A percentile compares a stretch with the other conserved stretches of the same genome.
These are phyloP conservation scores for Sicus ferrugineus DNA, from an alignment of 2,888 invertebrate genomes.

Conservation along the genomic window DNA sequence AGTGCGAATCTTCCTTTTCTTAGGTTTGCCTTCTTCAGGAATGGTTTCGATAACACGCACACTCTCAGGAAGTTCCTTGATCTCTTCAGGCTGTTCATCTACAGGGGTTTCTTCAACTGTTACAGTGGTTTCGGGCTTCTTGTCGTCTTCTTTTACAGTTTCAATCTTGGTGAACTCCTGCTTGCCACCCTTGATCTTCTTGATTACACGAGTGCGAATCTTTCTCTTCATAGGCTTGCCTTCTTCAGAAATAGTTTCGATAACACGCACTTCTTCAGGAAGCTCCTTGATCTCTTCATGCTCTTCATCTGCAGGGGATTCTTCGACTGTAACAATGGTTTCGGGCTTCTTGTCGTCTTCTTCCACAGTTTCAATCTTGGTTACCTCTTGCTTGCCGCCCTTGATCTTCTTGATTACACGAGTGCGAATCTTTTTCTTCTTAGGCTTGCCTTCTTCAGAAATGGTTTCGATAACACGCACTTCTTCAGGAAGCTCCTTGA, in stretches of 20 bases:
- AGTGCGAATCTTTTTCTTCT: slow-evolving; percentile 37
- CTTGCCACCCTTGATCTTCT: slow-evolving; percentile 44
- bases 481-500: slow-evolving; percentile 38
- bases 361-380: slow-evolving; percentile 41
- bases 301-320: slow-evolving; percentile 27
- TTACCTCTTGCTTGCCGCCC: slow-evolving; percentile 38
- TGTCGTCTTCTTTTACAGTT: slow-evolving; percentile 45
- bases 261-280: slow-evolving; percentile 38
- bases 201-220: slow-evolving; percentile 43
- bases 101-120: slow-evolving; percentile 40
- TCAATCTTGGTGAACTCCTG: slow-evolving; percentile 46
- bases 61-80: slow-evolving; percentile 41
- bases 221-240: slow-evolving; percentile 42
- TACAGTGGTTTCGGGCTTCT: slow-evolving; percentile 40
- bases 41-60: slow-evolving; percentile 39
- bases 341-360: slow-evolving; percentile 40
- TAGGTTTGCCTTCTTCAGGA: slow-evolving; percentile 42
- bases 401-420: slow-evolving; percentile 38
- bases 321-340: slow-evolving; percentile 37
- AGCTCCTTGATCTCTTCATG: slow-evolving; percentile 36
- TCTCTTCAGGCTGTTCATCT: slow-evolving; percentile 32
- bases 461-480: slow-evolving; percentile 35
- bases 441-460: slow-evolving; percentile 38
- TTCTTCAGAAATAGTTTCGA: slow-evolving; percentile 40
- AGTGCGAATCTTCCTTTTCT: slow-evolving; percentile 42